Percentiles rank a stretch among this genome's conserved stretches.
These are phyloP conservation scores for Phortica okadai DNA, from an alignment of 2,888 invertebrate genomes.

Conservation along the genomic window DNA sequence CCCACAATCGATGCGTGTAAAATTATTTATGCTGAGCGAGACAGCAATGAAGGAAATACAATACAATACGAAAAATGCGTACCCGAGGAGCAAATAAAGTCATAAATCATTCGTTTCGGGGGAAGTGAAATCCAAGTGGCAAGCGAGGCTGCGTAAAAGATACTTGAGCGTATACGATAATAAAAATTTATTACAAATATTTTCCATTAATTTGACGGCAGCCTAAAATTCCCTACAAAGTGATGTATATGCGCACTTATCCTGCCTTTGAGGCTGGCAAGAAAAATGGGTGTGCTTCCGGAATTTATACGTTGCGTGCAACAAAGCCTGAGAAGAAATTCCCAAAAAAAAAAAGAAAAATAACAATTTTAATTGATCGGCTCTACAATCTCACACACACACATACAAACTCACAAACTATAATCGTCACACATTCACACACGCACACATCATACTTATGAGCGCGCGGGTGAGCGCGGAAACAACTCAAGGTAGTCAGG, in stretches of 20 bases:
- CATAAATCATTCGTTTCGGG: conserved; percentile 30
- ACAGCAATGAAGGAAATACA: not conserved
- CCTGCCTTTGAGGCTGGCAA: conserved; percentile 8
- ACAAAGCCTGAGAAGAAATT: conserved; percentile 33
- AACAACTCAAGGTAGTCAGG: not conserved
- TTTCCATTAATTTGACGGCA: conserved; percentile 35
- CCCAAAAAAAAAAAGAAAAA: conserved; percentile 18
- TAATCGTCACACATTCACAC: not conserved
- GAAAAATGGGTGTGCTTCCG: conserved; percentile 39
- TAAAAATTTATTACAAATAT: conserved; percentile 39
- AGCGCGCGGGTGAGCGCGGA: conserved; percentile 6
- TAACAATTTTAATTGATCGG: conserved; percentile 40
- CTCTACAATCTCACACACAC: not conserved
- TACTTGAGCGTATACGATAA: conserved; percentile 15
- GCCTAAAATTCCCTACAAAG: conserved; percentile 11
- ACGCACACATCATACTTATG: not conserved
- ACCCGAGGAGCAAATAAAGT: conserved; percentile 25
- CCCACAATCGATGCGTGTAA: no score
- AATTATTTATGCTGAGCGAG: no score
- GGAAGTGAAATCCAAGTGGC: not conserved
- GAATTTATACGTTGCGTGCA: conserved; percentile 34
- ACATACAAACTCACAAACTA: not conserved
- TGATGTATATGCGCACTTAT: not conserved
- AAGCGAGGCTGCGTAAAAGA: conserved; percentile 4
- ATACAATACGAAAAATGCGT: not conserved